Conservation (phyloP, 2,888 invertebrate genomes). For the Xestia xanthographa region DNA sequence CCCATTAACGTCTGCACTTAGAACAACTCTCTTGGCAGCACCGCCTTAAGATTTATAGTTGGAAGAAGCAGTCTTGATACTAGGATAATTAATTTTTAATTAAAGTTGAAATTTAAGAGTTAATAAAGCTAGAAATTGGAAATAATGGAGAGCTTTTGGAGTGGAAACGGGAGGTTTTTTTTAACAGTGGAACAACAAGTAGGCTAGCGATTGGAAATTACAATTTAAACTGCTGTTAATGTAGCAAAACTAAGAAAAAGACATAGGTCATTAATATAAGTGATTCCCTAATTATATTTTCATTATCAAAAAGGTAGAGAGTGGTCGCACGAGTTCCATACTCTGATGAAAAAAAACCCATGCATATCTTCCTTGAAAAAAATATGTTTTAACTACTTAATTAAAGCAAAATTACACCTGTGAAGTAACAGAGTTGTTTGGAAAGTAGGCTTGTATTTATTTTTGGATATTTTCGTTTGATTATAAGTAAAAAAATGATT, state of each 20-base stretch:
- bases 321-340: background rate
- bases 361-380: too few species aligned
- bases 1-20: slow-evolving; percentile 88
- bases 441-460: too few species aligned
- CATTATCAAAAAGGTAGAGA: background rate
- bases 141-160: background rate
- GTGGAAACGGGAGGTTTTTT: fast-evolving
- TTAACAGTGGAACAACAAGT: background rate
- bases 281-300: background rate
- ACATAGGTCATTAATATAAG: too few species aligned
- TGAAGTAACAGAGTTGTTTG: too few species aligned
- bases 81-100: slow-evolving; percentile 65
- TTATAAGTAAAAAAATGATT: too few species aligned
- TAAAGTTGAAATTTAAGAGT: background rate
- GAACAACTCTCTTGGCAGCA: slow-evolving; percentile 83
- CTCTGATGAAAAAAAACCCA: background rate
- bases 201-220: background rate
- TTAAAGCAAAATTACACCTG: too few species aligned
- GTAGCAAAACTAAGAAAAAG: too few species aligned
- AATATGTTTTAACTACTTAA: too few species aligned
- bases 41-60: slow-evolving; percentile 84
- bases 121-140: background rate
- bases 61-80: slow-evolving; percentile 75
- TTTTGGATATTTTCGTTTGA: too few species aligned
- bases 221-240: too few species aligned